Evolutionary conservation across 2,113 vertebrate species (phyloP), one percentile per base, ranked within the genome.

Genomic region (Cyphomyrus discorhynchus): DNA sequence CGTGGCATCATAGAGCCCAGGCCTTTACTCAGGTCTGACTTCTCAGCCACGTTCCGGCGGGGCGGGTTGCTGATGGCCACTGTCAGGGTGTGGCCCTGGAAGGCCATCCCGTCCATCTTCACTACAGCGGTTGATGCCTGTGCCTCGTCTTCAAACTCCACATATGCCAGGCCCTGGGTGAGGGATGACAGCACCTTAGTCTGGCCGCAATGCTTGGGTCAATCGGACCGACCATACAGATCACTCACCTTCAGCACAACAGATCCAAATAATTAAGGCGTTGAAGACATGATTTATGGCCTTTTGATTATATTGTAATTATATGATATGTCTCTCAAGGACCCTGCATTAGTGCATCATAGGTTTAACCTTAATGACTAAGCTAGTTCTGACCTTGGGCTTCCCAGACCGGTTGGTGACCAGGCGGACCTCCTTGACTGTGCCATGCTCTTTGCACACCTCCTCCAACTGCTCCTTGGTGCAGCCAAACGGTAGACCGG

Each of bases 11-110:
- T 31, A 5, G 95, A 39, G 0, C 93, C 90, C 45, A 21, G 56
- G 0, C 93, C 6, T 45, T 90, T 93, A 91, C 93, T 91, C 0
- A 94, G 90, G 58, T 97, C 96, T 0, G 94, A 83, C 58, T 93
- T 96, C 3, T 97, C 96, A 0, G 94, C 93, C 13, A 77, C 39
- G 58, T 93, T 98, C 53, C 98, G 96, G 3, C 95, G 93, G 0
- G 98, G 98, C 0, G 98, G 98, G 89, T 99, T 99, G 88, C 98
- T 99, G 92, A 99, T 99, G 0, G 97, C 98, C 89, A 99, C 98
- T 21, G 97, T 96, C 92, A 99, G 97, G 77, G 95, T 95, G 0
- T 97, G 96, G 7, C 94, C 97, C 91, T 96, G 96, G 0, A 99
- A 31, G 0, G 94, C 95, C 91, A 93, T 95, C 5, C 98, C 97